These are phyloP conservation scores for Syrmaticus mikado DNA, from an alignment of 2,113 vertebrate species.

Conservation along the genomic window DNA sequence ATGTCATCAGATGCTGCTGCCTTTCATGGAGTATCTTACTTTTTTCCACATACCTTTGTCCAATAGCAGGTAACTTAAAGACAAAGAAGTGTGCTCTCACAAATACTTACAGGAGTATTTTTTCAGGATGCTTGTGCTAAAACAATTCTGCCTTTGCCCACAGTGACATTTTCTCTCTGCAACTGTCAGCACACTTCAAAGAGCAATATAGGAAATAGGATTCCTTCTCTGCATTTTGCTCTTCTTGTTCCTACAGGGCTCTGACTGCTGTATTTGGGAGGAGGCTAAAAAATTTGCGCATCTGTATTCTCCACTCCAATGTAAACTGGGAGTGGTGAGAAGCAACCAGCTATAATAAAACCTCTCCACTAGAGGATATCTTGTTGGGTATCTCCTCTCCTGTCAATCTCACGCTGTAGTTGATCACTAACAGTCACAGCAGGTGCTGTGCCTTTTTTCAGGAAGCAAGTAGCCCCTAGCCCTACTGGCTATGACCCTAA, in stretches of 20 bases:
- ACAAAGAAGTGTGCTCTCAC: neutral
- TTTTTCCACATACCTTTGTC: neutral
- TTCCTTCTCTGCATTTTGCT: neutral
- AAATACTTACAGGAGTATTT: neutral
- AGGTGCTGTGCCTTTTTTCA: neutral
- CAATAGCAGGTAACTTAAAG: neutral
- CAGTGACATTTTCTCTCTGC: neutral
- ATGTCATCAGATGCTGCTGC: neutral
- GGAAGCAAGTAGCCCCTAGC: too few species aligned
- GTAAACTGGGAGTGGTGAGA: accelerated
- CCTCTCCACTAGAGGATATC: neutral
- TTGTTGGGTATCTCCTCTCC: neutral
- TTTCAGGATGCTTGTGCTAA: neutral
- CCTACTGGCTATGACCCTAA: neutral
- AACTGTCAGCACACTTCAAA: neutral
- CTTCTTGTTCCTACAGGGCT: neutral
- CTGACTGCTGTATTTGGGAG: neutral
- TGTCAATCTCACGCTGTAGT: neutral
- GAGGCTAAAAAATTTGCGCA: neutral
- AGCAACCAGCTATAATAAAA: neutral
- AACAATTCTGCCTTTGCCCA: neutral
- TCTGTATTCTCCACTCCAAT: neutral
- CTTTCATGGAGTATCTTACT: neutral
- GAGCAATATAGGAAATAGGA: neutral
- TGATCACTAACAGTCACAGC: neutral